Percentiles rank a stretch among this genome's conserved stretches.
Conservation (phyloP, 2,888 invertebrate species). For the Dolichopus griseipennis region DNA sequence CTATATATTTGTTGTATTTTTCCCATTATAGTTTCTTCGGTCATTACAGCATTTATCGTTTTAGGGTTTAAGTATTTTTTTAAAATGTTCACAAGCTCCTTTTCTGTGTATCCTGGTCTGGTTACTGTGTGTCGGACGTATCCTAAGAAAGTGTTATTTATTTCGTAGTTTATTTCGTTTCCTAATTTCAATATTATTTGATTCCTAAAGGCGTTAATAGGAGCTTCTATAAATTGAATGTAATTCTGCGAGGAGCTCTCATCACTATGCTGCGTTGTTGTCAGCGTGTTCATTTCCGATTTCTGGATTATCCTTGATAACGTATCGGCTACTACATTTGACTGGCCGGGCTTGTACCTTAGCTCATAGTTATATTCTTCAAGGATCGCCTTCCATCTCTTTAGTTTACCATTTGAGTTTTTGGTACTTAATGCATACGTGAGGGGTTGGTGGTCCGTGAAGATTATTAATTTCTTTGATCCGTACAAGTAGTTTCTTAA, state of each 20-base stretch:
- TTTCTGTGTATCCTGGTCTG: no score
- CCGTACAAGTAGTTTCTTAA: constrained; percentile 11
- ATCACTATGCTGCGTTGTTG: constrained; percentile 11
- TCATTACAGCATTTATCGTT: background rate
- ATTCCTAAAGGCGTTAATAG: constrained; percentile 12
- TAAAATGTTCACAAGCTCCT: no score
- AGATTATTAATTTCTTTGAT: constrained; percentile 11
- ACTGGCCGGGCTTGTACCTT: constrained; percentile 9
- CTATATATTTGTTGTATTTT: no score
- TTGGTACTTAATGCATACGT: constrained; percentile 10
- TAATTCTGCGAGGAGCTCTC: constrained; percentile 9
- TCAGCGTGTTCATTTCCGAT: constrained; percentile 8
- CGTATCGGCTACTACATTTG: constrained; percentile 15
- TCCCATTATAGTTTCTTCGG: background rate
- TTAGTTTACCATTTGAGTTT: constrained; percentile 12
- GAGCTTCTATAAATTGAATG: background rate
- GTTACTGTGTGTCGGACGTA: no score
- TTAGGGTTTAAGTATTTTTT: background rate
- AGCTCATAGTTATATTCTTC: constrained; percentile 17
- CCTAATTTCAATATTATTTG: no score
- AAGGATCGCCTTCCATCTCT: constrained; percentile 16
- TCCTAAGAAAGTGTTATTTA: background rate
- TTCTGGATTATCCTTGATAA: constrained; percentile 11
- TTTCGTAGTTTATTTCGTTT: background rate
- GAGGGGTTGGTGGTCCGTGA: constrained; percentile 14